Evolutionary conservation across 64 coral and sea anemone genomes (phyloP).

Genomic region (Catalaphyllia jardinei): DNA sequence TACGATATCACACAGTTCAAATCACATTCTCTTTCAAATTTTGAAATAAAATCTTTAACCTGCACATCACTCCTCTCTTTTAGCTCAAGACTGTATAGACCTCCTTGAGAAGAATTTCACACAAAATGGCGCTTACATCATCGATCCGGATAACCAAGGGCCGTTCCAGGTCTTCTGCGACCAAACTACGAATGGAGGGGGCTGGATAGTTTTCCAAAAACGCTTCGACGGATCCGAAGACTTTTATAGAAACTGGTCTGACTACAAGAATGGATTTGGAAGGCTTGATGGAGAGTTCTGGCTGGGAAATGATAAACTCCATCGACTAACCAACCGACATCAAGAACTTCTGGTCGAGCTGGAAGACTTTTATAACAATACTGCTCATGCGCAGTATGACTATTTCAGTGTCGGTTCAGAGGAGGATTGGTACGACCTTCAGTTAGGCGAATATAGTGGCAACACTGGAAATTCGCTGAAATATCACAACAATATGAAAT

Average conservation of each 20-base stretch:
- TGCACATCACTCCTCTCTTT: background rate
- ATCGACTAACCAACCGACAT: background rate
- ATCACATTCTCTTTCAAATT: no score
- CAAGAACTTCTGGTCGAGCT: conserved; percentile 15
- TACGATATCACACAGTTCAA: no score
- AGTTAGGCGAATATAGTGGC: conserved; percentile 6
- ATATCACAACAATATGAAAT: conserved; percentile 22
- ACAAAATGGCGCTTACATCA: background rate
- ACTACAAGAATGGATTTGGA: conserved; percentile 57
- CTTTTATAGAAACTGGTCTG: conserved; percentile 36
- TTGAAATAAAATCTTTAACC: no score
- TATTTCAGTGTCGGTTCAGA: conserved; percentile 15
- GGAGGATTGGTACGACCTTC: conserved; percentile 18
- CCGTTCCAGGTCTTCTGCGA: conserved; percentile 44
- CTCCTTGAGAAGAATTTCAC: background rate
- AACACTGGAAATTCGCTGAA: conserved; percentile 14
- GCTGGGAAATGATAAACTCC: conserved; percentile 53
- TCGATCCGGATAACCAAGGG: conserved; percentile 36
- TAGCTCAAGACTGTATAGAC: conserved; percentile 25
- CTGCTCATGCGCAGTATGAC: conserved; percentile 2
- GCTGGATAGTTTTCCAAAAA: conserved; percentile 60
- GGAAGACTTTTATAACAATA: background rate
- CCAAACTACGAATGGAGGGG: conserved; percentile 46
- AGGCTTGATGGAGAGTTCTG: conserved; percentile 39
- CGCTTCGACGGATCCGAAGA: conserved; percentile 44